Conservation (phyloP, 2,888 invertebrate species). For the Pristionchus entomophagus region DNA sequence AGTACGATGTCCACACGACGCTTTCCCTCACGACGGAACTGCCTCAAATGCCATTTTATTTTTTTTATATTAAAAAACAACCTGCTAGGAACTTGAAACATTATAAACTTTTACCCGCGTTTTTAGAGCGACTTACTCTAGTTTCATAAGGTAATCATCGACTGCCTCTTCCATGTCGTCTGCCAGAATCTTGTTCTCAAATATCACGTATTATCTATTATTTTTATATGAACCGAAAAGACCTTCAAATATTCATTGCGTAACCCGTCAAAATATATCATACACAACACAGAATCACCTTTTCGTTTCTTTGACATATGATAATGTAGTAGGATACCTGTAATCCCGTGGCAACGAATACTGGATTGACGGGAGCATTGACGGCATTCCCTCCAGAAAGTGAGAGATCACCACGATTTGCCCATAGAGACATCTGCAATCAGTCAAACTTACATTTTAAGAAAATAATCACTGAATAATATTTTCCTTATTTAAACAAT, state of each 20-base stretch:
- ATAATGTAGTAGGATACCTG: neutral
- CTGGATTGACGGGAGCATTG: neutral
- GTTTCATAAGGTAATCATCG: constrained; percentile 49
- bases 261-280: neutral
- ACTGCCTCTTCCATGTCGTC: constrained; percentile 57
- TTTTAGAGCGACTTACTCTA: neutral
- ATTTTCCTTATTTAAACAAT: too few relatives aligned
- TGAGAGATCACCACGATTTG: constrained; percentile 94
- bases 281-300: neutral
- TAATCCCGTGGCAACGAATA: constrained; percentile 6
- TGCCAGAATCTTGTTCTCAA: constrained; percentile 56
- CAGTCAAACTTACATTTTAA: too few relatives aligned
- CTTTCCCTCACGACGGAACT: neutral
- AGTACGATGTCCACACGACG: constrained; percentile 81
- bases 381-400: constrained; percentile 83
- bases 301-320: neutral
- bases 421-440: constrained; percentile 85
- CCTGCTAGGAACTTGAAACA: neutral
- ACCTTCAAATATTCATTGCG: neutral
- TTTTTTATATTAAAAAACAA: neutral
- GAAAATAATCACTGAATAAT: too few relatives aligned
- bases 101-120: neutral
- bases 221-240: neutral
- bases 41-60: neutral
- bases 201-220: constrained; percentile 34